Conservation (phyloP, 2,113 vertebrate genomes). For the Callocephalon fimbriatum region DNA sequence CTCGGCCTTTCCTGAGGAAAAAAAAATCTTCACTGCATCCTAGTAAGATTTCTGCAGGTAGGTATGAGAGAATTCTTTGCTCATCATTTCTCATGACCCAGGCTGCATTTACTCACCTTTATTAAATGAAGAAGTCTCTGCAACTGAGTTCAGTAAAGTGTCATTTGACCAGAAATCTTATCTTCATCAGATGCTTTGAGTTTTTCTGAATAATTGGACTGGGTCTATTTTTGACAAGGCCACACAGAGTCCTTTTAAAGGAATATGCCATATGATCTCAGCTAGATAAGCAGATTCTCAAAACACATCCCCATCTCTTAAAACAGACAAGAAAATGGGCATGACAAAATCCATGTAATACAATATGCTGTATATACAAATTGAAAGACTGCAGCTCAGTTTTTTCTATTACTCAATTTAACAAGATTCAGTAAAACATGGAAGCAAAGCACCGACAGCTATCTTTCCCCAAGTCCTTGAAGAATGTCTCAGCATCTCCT, state of each 20-base stretch:
- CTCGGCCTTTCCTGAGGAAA: conserved; percentile 23
- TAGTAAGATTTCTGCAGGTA: background rate
- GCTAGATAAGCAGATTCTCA: conserved; percentile 19
- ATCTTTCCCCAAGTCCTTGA: conserved; percentile 58
- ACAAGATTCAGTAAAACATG: conserved; percentile 43
- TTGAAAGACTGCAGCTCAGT: conserved; percentile 31
- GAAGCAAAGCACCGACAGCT: conserved; percentile 61
- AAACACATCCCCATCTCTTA: conserved; percentile 50
- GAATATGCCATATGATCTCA: background rate
- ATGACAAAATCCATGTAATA: conserved; percentile 47
- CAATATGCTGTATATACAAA: conserved; percentile 55
- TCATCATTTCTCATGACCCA: background rate
- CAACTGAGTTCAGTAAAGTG: background rate
- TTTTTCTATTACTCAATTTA: conserved; percentile 26
- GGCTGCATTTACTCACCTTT: conserved; percentile 40
- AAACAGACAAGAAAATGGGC: conserved; percentile 43
- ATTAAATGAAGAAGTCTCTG: background rate
- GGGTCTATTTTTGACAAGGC: conserved; percentile 15
- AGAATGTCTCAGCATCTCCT: background rate
- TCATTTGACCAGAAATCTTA: background rate
- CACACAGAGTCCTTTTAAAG: conserved; percentile 4
- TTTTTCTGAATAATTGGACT: background rate
- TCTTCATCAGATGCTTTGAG: conserved; percentile 22
- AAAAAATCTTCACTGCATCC: background rate
- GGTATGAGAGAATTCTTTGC: background rate